A percentile compares a stretch with the other conserved stretches of the same genome.
phyloP scores from a whole-genome alignment of 2,113 vertebrate genomes.

The Echinops telfairi region DNA sequence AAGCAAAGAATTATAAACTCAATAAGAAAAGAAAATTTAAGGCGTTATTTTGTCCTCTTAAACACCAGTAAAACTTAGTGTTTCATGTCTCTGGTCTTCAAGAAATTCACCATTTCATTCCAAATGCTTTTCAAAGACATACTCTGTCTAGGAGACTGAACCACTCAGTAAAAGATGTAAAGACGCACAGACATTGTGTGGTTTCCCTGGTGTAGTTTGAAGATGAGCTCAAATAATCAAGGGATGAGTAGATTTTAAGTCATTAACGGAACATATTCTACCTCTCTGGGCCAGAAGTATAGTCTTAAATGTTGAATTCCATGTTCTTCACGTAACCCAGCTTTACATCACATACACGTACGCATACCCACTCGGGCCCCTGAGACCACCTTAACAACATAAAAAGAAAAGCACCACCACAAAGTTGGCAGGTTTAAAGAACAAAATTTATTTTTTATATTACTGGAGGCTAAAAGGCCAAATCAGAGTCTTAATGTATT shows the following conservation, averaged over 20 bases:
- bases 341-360: background rate
- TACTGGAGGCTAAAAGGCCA: background rate
- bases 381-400: background rate
- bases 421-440: background rate
- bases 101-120: conserved; percentile 50
- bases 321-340: conserved; percentile 6
- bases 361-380: background rate
- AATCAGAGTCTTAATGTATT: background rate
- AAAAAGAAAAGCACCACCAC: background rate
- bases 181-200: background rate
- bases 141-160: background rate
- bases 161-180: background rate
- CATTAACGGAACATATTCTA: conserved; percentile 31
- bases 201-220: background rate
- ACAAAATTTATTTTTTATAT: background rate
- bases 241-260: conserved; percentile 37
- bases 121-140: background rate
- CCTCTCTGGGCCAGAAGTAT: background rate
- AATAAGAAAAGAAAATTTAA: conserved; percentile 2
- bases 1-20: conserved; percentile 63
- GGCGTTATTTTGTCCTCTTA: conserved; percentile 34
- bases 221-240: conserved; percentile 39
- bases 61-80: conserved; percentile 10
- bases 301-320: conserved; percentile 30
- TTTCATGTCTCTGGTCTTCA: conserved; percentile 36